Evolutionary conservation across 2,888 invertebrate species (phyloP), one percentile per base, ranked within the genome.

Genomic region (Scaptodrosophila latifasciaeformis): DNA sequence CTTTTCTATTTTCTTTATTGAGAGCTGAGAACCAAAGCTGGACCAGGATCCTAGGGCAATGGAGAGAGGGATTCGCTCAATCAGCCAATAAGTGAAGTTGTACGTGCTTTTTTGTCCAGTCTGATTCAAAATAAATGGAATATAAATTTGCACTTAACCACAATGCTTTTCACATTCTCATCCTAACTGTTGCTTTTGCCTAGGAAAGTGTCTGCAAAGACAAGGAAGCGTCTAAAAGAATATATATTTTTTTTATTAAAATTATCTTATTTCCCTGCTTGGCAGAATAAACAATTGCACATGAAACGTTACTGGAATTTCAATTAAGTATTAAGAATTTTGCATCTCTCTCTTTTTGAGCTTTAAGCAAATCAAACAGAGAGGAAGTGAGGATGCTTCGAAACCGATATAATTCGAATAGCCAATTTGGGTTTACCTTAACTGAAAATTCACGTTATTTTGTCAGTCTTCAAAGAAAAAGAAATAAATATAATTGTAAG

Each of bases 251-350:
- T 21, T 37, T 34, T 9, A 30, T 10, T 9, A 18, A 21, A 39
- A 37, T 46, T 21, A 29, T 13, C 43, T 52, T 49, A 48, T 54
- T n/a, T 44, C 54, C 44, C 47, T 58, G 59, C 50, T 40, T 31
- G 44, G 15, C 46, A 53, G 46, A 7, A 24, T 24, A 67, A 63
- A 50, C 67, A 71, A 65, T 48, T 44, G 59, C 49, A 58, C 54
- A 45, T 72, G 58, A 49, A 57, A 55, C 66, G 56, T 48, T 21
- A 44, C 42, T 52, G 53, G 64, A 60, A 63, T 77, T 66, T 56
- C 61, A 74, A 77, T 54, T 60, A 76, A 57, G 43, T 47, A 55
- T 42, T 59, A 50, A 48, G 56, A 45, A 58, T 55, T 70, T 55
- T 30, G 12, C 17, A 39, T 44, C 43, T 44, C 18, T 17, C 49